phyloP scores from a whole-genome alignment of 2,797 vertebrate genomes.

The Tragelaphus oryx region DNA sequence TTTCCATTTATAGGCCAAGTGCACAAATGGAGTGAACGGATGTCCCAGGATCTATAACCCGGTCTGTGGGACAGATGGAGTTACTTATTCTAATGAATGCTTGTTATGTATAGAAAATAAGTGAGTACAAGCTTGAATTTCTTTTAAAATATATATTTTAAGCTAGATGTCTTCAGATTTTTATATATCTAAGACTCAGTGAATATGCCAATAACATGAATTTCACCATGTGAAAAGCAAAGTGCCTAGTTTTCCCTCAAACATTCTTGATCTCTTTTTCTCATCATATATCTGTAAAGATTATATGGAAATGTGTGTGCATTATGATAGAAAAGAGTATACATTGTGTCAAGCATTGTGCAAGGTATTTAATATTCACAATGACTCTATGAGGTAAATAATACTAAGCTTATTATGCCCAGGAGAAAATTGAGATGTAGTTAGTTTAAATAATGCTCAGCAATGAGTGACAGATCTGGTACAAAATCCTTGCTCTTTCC shows the following conservation, averaged over 20 bases:
- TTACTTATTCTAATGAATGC: constrained; percentile 54
- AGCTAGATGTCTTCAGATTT: background rate
- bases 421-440: background rate
- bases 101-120: constrained; percentile 30
- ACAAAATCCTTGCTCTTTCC: background rate
- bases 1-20: constrained; percentile 47
- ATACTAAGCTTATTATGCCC: background rate
- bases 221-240: background rate
- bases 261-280: background rate
- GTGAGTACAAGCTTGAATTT: constrained; percentile 54
- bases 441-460: background rate
- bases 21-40: background rate
- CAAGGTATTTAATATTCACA: background rate
- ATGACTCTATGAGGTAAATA: background rate
- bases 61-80: constrained; percentile 63
- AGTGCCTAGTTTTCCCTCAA: background rate
- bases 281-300: background rate
- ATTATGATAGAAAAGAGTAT: background rate
- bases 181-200: background rate
- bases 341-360: background rate
- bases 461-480: background rate
- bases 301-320: background rate
- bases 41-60: constrained; percentile 52
- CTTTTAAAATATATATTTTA: background rate
- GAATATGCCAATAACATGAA: background rate